Evolutionary conservation across 2,113 vertebrate species (phyloP).

Genomic region (Bettongia penicillata): DNA sequence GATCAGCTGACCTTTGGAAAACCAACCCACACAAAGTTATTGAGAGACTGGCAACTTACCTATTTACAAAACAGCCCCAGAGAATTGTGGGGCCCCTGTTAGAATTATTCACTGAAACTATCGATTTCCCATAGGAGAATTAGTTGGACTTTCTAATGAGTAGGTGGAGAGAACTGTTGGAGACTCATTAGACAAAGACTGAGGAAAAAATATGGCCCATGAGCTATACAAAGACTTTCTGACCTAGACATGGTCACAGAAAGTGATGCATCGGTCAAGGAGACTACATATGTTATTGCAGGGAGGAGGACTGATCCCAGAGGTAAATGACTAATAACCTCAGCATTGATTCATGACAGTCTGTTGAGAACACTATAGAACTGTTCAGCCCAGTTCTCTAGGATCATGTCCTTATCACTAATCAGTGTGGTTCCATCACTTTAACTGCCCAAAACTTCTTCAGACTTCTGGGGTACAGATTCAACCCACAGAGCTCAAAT

Average conservation of each 20-base stretch:
- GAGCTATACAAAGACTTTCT: not conserved
- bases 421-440: too few relatives aligned
- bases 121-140: not conserved
- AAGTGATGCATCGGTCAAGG: not conserved
- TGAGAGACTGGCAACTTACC: not conserved
- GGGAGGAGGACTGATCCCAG: not conserved
- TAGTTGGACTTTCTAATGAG: not conserved
- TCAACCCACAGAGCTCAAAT: not conserved
- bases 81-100: not conserved
- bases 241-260: not conserved
- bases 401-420: too few relatives aligned
- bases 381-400: too few relatives aligned
- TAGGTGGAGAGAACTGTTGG: not conserved
- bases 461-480: not conserved
- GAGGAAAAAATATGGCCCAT: not conserved
- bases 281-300: not conserved
- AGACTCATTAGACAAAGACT: not conserved
- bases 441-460: not conserved
- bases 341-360: too few relatives aligned
- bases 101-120: not conserved
- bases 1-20: not conserved
- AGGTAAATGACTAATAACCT: not conserved
- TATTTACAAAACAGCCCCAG: not conserved
- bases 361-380: too few relatives aligned
- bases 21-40: not conserved